Percentiles rank a stretch among this genome's conserved stretches.
Evolutionary conservation across 2,113 vertebrate genomes (phyloP).

Genomic region (Zapornia atra): DNA sequence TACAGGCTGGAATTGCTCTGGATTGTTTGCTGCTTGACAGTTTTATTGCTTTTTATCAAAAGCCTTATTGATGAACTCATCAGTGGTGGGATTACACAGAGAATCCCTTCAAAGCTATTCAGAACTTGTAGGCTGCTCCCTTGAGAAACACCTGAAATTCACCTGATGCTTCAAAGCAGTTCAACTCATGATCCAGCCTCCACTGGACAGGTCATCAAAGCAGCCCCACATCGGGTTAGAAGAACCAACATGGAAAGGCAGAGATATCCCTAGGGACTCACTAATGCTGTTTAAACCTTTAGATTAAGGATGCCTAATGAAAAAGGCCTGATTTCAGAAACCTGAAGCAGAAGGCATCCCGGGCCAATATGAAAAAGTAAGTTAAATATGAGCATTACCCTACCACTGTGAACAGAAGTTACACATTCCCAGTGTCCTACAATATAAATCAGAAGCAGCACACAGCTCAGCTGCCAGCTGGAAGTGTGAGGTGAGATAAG

Average conservation of each 20-base stretch:
- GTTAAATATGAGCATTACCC: background rate
- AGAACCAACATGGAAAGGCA: background rate
- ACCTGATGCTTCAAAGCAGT: background rate
- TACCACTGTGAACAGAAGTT: background rate
- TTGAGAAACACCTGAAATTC: background rate
- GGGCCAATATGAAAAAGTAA: background rate
- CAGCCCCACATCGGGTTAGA: background rate
- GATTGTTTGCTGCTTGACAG: background rate
- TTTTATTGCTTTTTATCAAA: conserved; percentile 29
- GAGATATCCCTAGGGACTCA: background rate
- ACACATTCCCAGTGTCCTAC: background rate
- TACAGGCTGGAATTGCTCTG: background rate
- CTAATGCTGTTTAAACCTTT: background rate
- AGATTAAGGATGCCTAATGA: background rate
- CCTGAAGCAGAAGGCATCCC: background rate
- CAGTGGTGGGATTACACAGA: background rate
- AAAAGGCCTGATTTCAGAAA: background rate
- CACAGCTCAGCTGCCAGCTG: background rate
- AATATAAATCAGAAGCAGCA: background rate
- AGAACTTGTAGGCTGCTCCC: background rate
- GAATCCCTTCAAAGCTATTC: background rate
- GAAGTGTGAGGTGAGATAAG: conserved; percentile 10
- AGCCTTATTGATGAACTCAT: background rate
- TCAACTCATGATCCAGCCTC: background rate
- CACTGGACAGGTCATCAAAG: background rate